These are phyloP conservation scores for Pristiophorus japonicus DNA, from an alignment of 2,113 vertebrate species.

Conservation along the genomic window DNA sequence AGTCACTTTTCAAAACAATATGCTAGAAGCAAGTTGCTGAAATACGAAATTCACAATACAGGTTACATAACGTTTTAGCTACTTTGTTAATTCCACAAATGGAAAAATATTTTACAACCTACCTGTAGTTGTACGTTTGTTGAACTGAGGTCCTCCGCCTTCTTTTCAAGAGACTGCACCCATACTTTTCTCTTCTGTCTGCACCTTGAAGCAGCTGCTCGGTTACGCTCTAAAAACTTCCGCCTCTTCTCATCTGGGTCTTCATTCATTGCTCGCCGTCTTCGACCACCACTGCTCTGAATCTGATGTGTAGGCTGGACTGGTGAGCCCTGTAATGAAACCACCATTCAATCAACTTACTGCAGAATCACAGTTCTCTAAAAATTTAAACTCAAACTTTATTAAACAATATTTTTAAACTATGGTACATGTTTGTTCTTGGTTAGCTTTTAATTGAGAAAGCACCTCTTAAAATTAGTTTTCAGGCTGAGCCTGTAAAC, in stretches of 20 bases:
- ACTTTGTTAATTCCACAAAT: conserved; percentile 14
- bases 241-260: conserved; percentile 94
- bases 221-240: conserved; percentile 91
- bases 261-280: conserved; percentile 87
- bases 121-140: conserved; percentile 91
- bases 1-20: conserved; percentile 40
- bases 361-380: not conserved
- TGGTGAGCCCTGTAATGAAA: conserved; percentile 71
- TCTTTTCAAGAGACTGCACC: conserved; percentile 94
- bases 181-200: conserved; percentile 96
- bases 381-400: conserved; percentile 23
- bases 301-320: conserved; percentile 76
- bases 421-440: not conserved
- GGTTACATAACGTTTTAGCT: conserved; percentile 40
- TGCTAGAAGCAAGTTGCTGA: conserved; percentile 62
- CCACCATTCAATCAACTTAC: not conserved
- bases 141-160: conserved; percentile 83
- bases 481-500: not conserved
- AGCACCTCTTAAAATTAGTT: not conserved
- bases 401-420: not conserved
- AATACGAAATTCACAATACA: conserved; percentile 60
- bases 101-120: conserved; percentile 42
- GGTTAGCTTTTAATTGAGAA: not conserved
- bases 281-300: conserved; percentile 81
- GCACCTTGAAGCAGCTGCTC: conserved; percentile 90